phyloP scores from a whole-genome alignment of 1,140 invertebrate genomes.

The Eciton burchellii region DNA sequence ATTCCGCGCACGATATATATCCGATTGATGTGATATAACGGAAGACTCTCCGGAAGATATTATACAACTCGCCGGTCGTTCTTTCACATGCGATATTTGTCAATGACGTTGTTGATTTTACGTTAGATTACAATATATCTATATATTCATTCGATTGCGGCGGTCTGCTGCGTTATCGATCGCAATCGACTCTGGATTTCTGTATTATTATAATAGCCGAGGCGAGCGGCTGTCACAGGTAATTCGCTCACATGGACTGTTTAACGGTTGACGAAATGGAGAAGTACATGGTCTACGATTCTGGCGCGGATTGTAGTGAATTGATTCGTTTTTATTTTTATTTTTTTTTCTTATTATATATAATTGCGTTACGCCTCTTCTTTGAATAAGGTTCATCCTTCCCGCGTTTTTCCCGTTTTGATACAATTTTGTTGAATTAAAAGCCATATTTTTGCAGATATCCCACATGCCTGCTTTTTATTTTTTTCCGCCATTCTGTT shows the following conservation, averaged over 20 bases:
- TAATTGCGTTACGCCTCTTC: constrained; percentile 74
- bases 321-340: constrained; percentile 79
- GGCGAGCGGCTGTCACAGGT: constrained; percentile 52
- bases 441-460: constrained; percentile 80
- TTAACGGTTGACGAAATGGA: constrained; percentile 81
- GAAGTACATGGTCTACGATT: constrained; percentile 80
- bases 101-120: constrained; percentile 72
- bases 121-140: constrained; percentile 68
- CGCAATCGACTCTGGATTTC: constrained; percentile 60
- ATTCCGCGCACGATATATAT: constrained; percentile 36
- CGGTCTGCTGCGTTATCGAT: constrained; percentile 50
- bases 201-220: constrained; percentile 67
- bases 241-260: constrained; percentile 73
- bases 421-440: constrained; percentile 81
- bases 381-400: constrained; percentile 68
- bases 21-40: constrained; percentile 64
- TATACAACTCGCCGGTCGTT: constrained; percentile 55
- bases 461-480: constrained; percentile 58
- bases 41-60: constrained; percentile 29
- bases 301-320: constrained; percentile 78
- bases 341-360: constrained; percentile 63
- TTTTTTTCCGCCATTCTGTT: constrained; percentile 54
- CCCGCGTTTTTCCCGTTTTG: constrained; percentile 76
- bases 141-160: constrained; percentile 51
- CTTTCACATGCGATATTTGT: constrained; percentile 64